Percentiles rank a stretch among this genome's conserved stretches.
Conservation (phyloP, 2,113 vertebrate species). For the Dicentrarchus labrax region DNA sequence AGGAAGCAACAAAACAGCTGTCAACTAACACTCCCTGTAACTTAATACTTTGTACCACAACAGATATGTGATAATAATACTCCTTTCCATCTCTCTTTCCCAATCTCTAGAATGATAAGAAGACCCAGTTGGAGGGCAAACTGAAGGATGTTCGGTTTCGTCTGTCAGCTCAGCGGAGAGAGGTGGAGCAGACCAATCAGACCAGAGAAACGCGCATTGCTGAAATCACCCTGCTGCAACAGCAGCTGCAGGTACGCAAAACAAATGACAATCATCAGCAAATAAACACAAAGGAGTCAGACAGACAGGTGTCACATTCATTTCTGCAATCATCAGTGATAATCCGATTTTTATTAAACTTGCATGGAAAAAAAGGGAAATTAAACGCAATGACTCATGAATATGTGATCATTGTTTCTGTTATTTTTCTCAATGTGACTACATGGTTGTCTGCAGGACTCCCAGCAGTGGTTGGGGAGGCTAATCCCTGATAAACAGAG, state of each 20-base stretch:
- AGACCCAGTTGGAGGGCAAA: constrained; percentile 95
- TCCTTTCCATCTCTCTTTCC: no score
- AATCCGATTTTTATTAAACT: background rate
- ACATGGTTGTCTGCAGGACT: constrained; percentile 86
- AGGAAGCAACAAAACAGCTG: background rate
- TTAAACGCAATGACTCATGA: background rate
- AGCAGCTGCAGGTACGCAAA: constrained; percentile 91
- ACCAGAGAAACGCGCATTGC: constrained; percentile 94
- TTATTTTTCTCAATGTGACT: background rate
- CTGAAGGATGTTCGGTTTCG: constrained; percentile 96
- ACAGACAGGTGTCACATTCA: background rate
- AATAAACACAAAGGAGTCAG: background rate
- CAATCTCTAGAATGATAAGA: constrained; percentile 92
- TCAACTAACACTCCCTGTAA: background rate
- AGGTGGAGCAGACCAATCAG: constrained; percentile 97
- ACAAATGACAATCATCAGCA: background rate
- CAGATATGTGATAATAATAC: background rate
- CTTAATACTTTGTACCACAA: background rate
- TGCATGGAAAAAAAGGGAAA: no score
- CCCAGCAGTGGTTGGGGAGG: constrained; percentile 96
- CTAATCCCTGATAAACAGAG: constrained; percentile 97
- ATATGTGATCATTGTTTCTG: background rate
- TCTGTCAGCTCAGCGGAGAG: constrained; percentile 92
- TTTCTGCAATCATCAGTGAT: no score
- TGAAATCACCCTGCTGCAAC: constrained; percentile 96